A percentile compares a stretch with the other conserved stretches of the same genome.
Conservation (phyloP, 2,797 vertebrate genomes). For the Acrocephalus scirpaceus region DNA sequence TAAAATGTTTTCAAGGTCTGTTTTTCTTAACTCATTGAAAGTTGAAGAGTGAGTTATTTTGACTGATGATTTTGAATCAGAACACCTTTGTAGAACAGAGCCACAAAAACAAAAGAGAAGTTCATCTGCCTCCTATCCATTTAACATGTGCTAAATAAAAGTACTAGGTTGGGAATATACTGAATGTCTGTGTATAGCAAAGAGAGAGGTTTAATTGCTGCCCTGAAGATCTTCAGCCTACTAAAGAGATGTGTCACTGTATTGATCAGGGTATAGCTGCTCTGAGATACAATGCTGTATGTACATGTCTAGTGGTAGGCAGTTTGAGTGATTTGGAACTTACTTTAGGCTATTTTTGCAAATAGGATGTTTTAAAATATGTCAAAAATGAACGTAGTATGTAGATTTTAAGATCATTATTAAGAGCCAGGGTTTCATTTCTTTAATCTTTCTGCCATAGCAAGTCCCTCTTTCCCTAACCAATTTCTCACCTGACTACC, state of each 20-base stretch:
- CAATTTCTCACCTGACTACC: background rate
- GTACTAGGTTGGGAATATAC: background rate
- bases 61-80: background rate
- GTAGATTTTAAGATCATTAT: background rate
- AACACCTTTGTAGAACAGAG: background rate
- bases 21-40: conserved; percentile 1
- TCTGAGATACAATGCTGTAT: background rate
- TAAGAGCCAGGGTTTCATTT: background rate
- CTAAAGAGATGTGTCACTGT: background rate
- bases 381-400: background rate
- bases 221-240: background rate
- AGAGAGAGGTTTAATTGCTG: background rate
- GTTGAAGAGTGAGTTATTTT: background rate
- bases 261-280: background rate
- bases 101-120: background rate
- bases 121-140: background rate
- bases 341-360: background rate
- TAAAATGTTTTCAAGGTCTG: background rate
- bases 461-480: background rate
- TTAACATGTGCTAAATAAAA: background rate
- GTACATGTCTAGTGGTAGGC: background rate
- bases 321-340: background rate
- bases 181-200: background rate
- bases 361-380: background rate
- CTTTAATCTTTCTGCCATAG: background rate